Evolutionary conservation across 1,140 invertebrate species (phyloP).

Genomic region (Brachionus rotundiformis): DNA sequence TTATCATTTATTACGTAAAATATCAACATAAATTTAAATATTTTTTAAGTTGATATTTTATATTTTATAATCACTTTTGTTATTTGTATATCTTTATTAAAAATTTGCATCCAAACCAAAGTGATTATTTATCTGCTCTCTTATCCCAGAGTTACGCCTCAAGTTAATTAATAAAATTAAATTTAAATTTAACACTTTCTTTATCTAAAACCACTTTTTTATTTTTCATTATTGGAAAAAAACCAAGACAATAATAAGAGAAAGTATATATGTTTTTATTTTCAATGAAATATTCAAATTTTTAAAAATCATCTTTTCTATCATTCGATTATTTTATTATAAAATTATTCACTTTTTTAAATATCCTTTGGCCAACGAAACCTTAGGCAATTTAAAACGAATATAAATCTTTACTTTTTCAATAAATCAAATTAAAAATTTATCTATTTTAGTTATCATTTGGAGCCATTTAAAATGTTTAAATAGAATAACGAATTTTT

Average conservation of each 20-base stretch:
- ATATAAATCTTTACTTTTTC: no score
- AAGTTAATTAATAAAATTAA: not conserved
- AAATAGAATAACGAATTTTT: no score
- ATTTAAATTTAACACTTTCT: not conserved
- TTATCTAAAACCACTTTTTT: not conserved
- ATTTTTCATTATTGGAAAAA: not conserved
- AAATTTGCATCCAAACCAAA: no score
- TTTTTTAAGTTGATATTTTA: constrained; percentile 10
- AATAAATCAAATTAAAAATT: no score
- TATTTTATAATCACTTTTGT: constrained; percentile 4
- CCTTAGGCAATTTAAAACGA: no score
- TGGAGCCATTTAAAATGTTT: no score
- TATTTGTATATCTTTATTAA: no score
- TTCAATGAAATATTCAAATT: not conserved
- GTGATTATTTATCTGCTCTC: not conserved
- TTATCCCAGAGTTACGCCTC: not conserved
- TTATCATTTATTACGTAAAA: not conserved
- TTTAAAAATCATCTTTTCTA: no score
- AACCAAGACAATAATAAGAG: not conserved
- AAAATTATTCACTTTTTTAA: no score
- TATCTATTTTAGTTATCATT: no score
- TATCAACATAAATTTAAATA: constrained; percentile 22
- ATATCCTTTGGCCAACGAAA: no score
- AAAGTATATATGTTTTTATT: not conserved
- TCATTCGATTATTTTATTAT: no score